Evolutionary conservation across 2,113 vertebrate genomes (phyloP).

Genomic region (Psittacara wagleri): DNA sequence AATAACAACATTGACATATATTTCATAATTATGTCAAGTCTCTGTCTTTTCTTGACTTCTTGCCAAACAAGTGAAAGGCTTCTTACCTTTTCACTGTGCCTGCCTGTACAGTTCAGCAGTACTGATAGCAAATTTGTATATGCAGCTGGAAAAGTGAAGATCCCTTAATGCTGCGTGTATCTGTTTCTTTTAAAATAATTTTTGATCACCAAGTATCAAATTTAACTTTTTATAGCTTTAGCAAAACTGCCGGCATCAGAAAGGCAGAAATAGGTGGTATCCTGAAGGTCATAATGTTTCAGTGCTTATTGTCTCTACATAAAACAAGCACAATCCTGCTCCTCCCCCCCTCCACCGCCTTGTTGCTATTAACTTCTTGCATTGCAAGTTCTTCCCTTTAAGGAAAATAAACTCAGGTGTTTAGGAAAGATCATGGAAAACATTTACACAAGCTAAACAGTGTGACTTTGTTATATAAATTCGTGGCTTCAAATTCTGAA

Average conservation of each 20-base stretch:
- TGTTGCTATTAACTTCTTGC: background rate
- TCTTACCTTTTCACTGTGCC: background rate
- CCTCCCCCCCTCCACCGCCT: background rate
- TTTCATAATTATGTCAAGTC: background rate
- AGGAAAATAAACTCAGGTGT: conserved; percentile 12
- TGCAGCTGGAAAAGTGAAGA: background rate
- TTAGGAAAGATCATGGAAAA: background rate
- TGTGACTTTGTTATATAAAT: conserved; percentile 24
- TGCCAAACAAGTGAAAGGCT: background rate
- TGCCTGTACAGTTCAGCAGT: background rate
- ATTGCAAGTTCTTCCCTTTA: background rate
- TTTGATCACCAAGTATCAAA: background rate
- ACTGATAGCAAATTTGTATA: background rate
- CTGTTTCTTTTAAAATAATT: background rate
- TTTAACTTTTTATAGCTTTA: background rate
- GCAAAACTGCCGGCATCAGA: background rate
- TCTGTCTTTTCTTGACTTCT: background rate
- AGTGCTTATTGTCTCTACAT: background rate
- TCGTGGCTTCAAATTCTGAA: conserved; percentile 9
- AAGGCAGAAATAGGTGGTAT: background rate
- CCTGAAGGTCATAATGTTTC: background rate
- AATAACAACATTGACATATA: background rate
- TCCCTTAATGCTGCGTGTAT: background rate
- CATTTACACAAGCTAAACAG: background rate
- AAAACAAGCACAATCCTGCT: background rate